phyloP scores from a whole-genome alignment of 2,888 invertebrate genomes.

The Nemotelus nigrinus region DNA sequence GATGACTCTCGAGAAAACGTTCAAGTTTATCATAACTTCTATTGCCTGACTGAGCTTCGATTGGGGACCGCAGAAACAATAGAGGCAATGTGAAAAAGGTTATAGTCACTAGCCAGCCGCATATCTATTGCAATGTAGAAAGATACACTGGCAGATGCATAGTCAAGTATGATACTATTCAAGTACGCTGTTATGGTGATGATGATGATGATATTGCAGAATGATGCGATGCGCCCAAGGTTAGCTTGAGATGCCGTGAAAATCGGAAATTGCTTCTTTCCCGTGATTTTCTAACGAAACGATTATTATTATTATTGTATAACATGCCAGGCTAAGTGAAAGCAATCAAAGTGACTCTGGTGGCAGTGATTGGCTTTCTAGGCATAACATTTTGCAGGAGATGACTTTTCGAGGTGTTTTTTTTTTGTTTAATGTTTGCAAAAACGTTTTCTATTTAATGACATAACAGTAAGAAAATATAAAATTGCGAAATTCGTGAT shows the following conservation, averaged over 20 bases:
- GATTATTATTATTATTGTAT: conserved; percentile 2
- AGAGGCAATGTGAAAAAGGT: not conserved
- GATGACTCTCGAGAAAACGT: conserved; percentile 27
- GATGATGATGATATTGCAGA: not conserved
- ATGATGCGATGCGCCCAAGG: conserved; percentile 29
- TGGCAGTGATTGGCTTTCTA: too few species aligned
- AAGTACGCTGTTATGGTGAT: not conserved
- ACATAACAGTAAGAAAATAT: too few species aligned
- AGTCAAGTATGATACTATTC: not conserved
- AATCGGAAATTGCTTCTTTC: conserved; percentile 39
- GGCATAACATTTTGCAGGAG: too few species aligned
- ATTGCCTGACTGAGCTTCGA: not conserved
- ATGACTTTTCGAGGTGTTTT: too few species aligned
- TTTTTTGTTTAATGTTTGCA: too few species aligned
- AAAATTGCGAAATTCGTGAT: too few species aligned
- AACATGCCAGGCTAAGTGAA: conserved; percentile 12
- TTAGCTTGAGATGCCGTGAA: conserved; percentile 35
- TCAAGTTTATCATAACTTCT: conserved; percentile 11
- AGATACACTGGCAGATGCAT: too few species aligned
- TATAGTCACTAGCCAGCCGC: too few species aligned
- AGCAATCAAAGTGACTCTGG: not conserved
- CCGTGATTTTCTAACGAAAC: conserved; percentile 29
- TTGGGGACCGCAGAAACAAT: conserved; percentile 20
- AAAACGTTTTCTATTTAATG: too few species aligned
- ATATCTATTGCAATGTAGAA: too few species aligned